Conservation (phyloP, 1,140 invertebrate genomes). For the Stratiolaelaps scimitus region DNA sequence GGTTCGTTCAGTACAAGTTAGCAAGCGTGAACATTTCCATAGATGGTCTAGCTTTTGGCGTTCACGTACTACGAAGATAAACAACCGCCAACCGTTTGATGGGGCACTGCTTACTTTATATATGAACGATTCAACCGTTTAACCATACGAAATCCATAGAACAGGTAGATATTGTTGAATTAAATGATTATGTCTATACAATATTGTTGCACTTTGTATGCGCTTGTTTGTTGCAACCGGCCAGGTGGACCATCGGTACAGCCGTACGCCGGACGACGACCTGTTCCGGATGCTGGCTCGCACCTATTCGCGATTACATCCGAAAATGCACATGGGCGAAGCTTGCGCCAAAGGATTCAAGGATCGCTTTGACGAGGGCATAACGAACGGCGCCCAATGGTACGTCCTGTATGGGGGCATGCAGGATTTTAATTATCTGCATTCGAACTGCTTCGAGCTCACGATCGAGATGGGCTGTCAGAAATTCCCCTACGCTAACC, state of each 20-base stretch:
- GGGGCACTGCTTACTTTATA: no score
- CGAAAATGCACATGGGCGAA: slow-evolving; percentile 61
- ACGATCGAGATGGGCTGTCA: slow-evolving; percentile 86
- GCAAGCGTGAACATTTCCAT: slow-evolving; percentile 30
- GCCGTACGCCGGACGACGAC: slow-evolving; percentile 62
- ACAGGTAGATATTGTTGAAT: no score
- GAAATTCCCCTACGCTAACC: slow-evolving; percentile 65
- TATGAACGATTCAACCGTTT: no score
- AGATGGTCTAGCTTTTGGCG: no score
- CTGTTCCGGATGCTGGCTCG: slow-evolving; percentile 68
- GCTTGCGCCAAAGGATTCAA: slow-evolving; percentile 48
- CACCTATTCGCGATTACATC: slow-evolving; percentile 69
- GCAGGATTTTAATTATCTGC: slow-evolving; percentile 96
- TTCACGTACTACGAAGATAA: no score
- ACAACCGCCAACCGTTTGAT: no score
- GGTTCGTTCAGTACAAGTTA: slow-evolving; percentile 35
- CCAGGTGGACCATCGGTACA: slow-evolving; percentile 38
- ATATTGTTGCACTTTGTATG: no score
- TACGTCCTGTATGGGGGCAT: slow-evolving; percentile 65
- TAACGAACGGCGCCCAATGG: slow-evolving; percentile 85
- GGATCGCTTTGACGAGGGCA: slow-evolving; percentile 64
- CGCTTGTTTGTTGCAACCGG: no score
- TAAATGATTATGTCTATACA: no score
- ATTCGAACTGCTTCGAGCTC: slow-evolving; percentile 83
- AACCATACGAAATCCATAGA: no score